Conservation (phyloP, 2,113 vertebrate genomes). For the Balaeniceps rex region DNA sequence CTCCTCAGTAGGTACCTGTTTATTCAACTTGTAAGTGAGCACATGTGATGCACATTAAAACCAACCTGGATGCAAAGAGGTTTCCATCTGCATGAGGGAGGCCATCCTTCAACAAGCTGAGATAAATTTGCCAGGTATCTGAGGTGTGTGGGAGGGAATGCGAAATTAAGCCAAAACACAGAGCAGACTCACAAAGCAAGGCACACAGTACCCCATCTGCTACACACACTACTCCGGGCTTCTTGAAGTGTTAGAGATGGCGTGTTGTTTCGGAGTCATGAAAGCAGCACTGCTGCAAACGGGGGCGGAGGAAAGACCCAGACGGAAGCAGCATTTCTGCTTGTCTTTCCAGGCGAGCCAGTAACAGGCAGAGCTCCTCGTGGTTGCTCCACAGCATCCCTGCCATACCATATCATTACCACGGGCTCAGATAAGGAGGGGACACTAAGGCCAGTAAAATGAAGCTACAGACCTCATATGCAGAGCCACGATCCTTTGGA, state of each 20-base stretch:
- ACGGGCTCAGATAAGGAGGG: neutral
- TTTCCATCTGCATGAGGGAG: neutral
- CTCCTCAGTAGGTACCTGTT: neutral
- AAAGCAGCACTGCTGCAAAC: neutral
- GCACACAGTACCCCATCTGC: neutral
- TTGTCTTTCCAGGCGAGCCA: neutral
- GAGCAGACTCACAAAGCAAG: neutral
- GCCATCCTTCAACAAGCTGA: neutral
- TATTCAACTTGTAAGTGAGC: neutral
- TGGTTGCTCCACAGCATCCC: neutral
- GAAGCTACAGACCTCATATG: fast-evolving
- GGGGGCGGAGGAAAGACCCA: neutral
- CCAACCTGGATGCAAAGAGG: neutral
- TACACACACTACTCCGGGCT: neutral
- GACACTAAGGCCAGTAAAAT: neutral
- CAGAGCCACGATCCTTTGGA: neutral
- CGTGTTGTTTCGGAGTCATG: fast-evolving
- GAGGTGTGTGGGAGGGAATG: neutral
- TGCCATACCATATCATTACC: no score
- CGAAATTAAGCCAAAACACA: neutral
- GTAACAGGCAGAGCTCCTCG: neutral
- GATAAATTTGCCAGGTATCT: neutral
- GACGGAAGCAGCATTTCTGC: neutral
- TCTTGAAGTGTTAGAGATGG: fast-evolving
- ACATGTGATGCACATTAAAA: neutral